These are phyloP conservation scores for Platypus cylindrus DNA, from an alignment of 2,888 invertebrate species.

Conservation along the genomic window DNA sequence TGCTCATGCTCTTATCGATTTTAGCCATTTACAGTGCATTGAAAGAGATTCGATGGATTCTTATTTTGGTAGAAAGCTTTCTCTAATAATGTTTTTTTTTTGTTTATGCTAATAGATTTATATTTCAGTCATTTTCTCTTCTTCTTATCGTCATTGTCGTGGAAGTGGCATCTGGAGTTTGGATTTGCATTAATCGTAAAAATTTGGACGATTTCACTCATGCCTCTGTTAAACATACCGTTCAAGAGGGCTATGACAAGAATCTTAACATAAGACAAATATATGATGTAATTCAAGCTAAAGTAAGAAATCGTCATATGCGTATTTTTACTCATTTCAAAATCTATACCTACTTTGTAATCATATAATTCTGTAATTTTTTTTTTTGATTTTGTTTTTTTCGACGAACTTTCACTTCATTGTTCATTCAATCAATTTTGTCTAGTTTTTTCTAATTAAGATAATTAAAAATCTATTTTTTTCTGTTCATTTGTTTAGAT, in stretches of 20 bases:
- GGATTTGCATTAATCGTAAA: slow-evolving; percentile 61
- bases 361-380: slow-evolving; percentile 2
- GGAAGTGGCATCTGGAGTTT: slow-evolving; percentile 64
- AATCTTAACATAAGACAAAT: slow-evolving; percentile 42
- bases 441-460: neutral
- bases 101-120: slow-evolving; percentile 1
- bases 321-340: neutral
- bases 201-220: slow-evolving; percentile 51
- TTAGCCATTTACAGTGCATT: slow-evolving; percentile 74
- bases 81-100: slow-evolving; percentile 29
- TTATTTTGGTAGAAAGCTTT: slow-evolving; percentile 62
- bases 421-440: no score
- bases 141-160: slow-evolving; percentile 65
- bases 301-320: slow-evolving; percentile 36
- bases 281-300: slow-evolving; percentile 54
- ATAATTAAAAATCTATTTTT: neutral
- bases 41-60: slow-evolving; percentile 63
- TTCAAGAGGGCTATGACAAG: slow-evolving; percentile 48
- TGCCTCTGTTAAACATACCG: slow-evolving; percentile 47
- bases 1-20: slow-evolving; percentile 62
- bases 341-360: slow-evolving; percentile 6
- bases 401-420: no score
- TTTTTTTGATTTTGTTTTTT: neutral
- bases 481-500: slow-evolving; percentile 38
- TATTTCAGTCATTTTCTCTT: slow-evolving; percentile 60